Percentiles rank a stretch among this genome's conserved stretches.
Conservation (phyloP, 1,140 invertebrate genomes). For the Diploscapter pachys region DNA sequence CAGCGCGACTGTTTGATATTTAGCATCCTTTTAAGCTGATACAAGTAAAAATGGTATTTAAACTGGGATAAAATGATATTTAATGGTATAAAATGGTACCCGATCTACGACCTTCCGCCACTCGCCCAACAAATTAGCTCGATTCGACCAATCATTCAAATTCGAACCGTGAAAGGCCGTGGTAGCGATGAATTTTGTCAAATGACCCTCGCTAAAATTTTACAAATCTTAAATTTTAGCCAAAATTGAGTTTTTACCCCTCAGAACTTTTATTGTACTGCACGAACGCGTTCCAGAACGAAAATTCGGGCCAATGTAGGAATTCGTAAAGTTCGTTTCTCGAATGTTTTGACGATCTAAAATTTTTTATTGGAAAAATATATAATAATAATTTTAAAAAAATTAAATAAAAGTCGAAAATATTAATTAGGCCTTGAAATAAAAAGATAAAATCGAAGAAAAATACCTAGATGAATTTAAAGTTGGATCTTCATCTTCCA, state of each 20-base stretch:
- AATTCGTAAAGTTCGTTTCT: slow-evolving; percentile 50
- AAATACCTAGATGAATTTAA: not conserved
- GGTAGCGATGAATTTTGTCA: slow-evolving; percentile 52
- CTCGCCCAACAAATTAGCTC: slow-evolving; percentile 47
- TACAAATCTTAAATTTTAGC: no score
- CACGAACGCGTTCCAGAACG: slow-evolving; percentile 58
- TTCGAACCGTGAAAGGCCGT: slow-evolving; percentile 55
- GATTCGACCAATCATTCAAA: slow-evolving; percentile 52
- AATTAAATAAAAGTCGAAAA: no score
- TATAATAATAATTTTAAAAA: no score
- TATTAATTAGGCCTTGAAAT: no score
- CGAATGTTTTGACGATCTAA: not conserved
- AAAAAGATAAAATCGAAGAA: no score
- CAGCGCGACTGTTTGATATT: not conserved
- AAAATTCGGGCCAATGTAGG: slow-evolving; percentile 56
- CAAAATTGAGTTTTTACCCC: not conserved
- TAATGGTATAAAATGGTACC: slow-evolving; percentile 14
- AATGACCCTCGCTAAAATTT: slow-evolving; percentile 2
- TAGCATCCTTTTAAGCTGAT: no score
- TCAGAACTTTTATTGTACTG: slow-evolving; percentile 4
- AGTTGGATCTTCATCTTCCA: slow-evolving; percentile 18
- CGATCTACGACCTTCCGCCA: slow-evolving; percentile 54
- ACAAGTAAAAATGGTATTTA: not conserved
- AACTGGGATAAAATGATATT: not conserved
- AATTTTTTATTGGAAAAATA: no score